Evolutionary conservation across 1,140 invertebrate species (phyloP), one percentile per base, ranked within the genome.

Genomic region (Laupala kohalensis): DNA sequence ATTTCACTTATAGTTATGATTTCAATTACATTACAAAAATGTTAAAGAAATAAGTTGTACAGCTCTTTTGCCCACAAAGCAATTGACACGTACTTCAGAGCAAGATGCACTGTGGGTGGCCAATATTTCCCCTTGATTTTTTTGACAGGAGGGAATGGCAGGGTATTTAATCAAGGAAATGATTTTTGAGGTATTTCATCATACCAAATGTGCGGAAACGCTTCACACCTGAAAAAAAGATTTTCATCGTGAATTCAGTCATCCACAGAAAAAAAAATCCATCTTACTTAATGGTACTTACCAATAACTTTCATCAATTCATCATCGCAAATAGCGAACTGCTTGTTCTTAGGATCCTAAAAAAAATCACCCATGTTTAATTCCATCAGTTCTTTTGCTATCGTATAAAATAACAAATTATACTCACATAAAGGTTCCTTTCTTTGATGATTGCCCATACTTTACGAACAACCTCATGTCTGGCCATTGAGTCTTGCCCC

Each of bases 381-480:
- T 26, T 27, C 9, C 4, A 6, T 27, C 15, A 67, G 26, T 25
- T n/a, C n/a, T n/a, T 13, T 5, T 28, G 26, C 0, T 3, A 12
- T 13, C 3, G 12, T 5, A 67, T 3, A 6, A 67, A 67, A 19
- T 63, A 15, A 68, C 4, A 15, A 25, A n/a, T 4, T 30, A 23
- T 73, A 83, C 83, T 83, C 82, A 88, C 87, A 80, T 93, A 93
- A 62, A 97, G 84, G 78, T 96, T 91, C 71, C 91, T 89, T 81
- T 96, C 93, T 81, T 95, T 96, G 75, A 96, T 94, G 75, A 96
- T 91, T 24, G 88, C 86, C 94, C 94, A 97, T 30, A 97, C 87
- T 76, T 92, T 92, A 79, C 94, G 96, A 19, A 97, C 93, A 0
- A 97, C 94, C 80, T 96, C 94, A 78, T 95, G 93, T 64, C 95